Conservation (phyloP, 2,113 vertebrate species). For the Osmerus eperlanus region DNA sequence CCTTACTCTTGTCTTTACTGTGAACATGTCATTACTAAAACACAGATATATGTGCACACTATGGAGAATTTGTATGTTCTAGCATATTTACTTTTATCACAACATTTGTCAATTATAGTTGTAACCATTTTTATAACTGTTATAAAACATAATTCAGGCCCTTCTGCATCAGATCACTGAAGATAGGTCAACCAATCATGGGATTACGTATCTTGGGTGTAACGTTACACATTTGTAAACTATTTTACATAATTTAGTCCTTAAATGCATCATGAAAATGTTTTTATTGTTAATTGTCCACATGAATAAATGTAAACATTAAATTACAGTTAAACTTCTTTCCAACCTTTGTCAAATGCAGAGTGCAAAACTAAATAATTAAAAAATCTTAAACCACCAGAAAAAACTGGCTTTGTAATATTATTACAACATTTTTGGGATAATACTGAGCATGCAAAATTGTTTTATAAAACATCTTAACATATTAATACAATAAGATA, state of each 20-base stretch:
- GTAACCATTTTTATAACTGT: no score
- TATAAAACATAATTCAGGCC: no score
- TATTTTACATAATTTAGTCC: neutral
- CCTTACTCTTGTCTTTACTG: neutral
- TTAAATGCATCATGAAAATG: neutral
- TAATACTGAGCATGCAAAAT: neutral
- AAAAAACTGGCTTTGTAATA: neutral
- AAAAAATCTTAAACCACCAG: slow-evolving; percentile 3
- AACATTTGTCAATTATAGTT: no score
- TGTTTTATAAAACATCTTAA: slow-evolving; percentile 4
- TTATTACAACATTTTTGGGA: neutral
- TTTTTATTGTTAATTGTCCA: slow-evolving; percentile 24
- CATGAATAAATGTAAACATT: slow-evolving; percentile 16
- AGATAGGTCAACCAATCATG: neutral
- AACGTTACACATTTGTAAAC: neutral
- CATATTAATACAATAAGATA: slow-evolving; percentile 11
- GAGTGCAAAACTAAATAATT: neutral
- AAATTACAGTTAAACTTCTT: slow-evolving; percentile 8
- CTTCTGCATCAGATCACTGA: no score
- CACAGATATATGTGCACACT: neutral
- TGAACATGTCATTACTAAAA: neutral
- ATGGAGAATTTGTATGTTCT: no score
- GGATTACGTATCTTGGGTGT: neutral
- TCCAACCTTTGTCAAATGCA: neutral
- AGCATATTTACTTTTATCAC: no score